Base-by-base conservation (phyloP, 2,797 vertebrate genomes). In the Takifugu ocellatus region DNA sequence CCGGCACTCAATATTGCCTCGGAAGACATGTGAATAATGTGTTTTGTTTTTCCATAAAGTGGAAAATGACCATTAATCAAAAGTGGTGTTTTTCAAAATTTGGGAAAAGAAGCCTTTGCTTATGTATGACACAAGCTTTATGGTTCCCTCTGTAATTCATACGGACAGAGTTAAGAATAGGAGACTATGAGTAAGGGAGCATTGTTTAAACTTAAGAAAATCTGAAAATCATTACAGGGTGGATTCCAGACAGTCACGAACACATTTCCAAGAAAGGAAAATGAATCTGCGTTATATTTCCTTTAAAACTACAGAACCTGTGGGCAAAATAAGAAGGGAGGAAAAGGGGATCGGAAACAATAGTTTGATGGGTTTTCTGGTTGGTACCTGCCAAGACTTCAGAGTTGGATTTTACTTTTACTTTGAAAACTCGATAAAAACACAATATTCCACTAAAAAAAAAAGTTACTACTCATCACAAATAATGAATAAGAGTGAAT, bases 161-260 rank as follows among this genome's bases (percentile, higher is more conserved):
- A 16, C 25, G n/a, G 46, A 63, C 54, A 31, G 24, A 54, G 16
- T 44, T 5, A 15, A 46, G 59, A 68, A 33, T 29, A 62, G 56
- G 60, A 59, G 61, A 58, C 42, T 8, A 44, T 33, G 42, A 24
- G 55, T 12, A 54, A 63, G 27, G 26, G 47, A 51, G 5, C 43
- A 59, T 3, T 31, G 52, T 42, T 43, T 26, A 52, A 51, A 63
- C 49, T 49, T 67, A 60, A 43, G 49, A 26, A 43, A 73, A 67
- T 59, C 55, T 61, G 36, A 56, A 61, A 55, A 49, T 49, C 48
- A 48, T 66, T 59, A 7, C 6, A 56, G 31, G 44, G 48, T 36
- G 26, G 44, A 59, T 31, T n/a, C 52, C 53, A 57, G 36, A 67
- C 33, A 61, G 51, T 62, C 45, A 72, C 3, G 3, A 21, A 48